Conservation (phyloP, 2,113 vertebrate species). For the Pholis gunnellus region DNA sequence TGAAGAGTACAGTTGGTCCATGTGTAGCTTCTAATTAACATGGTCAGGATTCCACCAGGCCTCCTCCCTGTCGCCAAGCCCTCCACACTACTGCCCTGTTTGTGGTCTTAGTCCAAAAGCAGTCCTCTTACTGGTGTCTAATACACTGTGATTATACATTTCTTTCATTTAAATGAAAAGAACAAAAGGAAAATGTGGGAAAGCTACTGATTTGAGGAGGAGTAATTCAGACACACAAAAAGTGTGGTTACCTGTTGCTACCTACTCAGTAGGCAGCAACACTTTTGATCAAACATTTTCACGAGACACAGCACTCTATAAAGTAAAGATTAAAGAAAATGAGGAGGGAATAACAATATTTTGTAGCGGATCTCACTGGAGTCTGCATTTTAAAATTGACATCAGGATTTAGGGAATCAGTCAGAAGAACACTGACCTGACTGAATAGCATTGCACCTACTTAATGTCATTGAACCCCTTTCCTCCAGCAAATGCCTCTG, state of each 20-base stretch:
- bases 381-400: slow-evolving; percentile 6
- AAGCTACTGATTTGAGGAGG: background rate
- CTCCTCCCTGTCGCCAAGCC: slow-evolving; percentile 51
- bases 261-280: background rate
- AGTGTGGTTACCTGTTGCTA: slow-evolving; percentile 2
- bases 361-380: background rate
- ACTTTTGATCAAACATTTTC: background rate
- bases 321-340: background rate
- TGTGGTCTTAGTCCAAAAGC: slow-evolving; percentile 35
- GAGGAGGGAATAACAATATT: background rate
- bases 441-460: background rate
- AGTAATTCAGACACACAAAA: background rate
- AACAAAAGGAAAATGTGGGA: background rate
- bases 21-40: slow-evolving; percentile 72
- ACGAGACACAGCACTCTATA: background rate
- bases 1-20: slow-evolving; percentile 57
- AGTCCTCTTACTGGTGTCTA: slow-evolving; percentile 22
- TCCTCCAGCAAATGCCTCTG: slow-evolving; percentile 12
- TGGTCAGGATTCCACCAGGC: slow-evolving; percentile 60
- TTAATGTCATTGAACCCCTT: slow-evolving; percentile 15
- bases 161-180: slow-evolving; percentile 19
- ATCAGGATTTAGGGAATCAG: background rate
- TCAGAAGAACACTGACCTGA: background rate
- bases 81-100: slow-evolving; percentile 23
- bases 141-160: slow-evolving; percentile 25